Evolutionary conservation across 2,888 invertebrate species (phyloP).

Genomic region (Tortrix viridana): DNA sequence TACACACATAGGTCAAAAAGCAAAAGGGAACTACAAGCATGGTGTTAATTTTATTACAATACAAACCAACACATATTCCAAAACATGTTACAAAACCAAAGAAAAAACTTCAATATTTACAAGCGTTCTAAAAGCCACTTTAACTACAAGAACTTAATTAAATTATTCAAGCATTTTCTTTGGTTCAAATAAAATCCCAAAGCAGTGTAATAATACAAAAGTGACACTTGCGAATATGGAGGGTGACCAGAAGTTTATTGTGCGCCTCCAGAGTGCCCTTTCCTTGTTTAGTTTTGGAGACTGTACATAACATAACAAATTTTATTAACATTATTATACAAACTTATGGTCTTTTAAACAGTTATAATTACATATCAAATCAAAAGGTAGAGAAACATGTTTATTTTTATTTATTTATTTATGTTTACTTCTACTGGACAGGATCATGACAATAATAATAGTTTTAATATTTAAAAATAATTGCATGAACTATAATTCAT

Average conservation of each 20-base stretch:
- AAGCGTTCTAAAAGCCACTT: slow-evolving; percentile 11
- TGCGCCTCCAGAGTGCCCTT: slow-evolving; percentile 83
- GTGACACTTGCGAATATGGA: slow-evolving; percentile 83
- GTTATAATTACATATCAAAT: no score
- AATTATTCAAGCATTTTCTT: slow-evolving; percentile 65
- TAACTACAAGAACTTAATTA: background rate
- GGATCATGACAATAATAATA: background rate
- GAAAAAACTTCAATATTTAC: slow-evolving; percentile 63
- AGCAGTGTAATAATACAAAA: slow-evolving; percentile 58
- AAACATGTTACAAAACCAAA: slow-evolving; percentile 75
- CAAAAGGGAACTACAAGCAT: slow-evolving; percentile 37
- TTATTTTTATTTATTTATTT: no score
- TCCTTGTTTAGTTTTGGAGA: slow-evolving; percentile 80
- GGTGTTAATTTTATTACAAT: slow-evolving; percentile 12
- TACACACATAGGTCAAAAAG: background rate
- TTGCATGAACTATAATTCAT: background rate
- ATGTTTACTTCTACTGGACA: no score
- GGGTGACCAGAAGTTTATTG: slow-evolving; percentile 84
- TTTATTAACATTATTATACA: slow-evolving; percentile 40
- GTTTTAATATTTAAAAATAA: background rate
- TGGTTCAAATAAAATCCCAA: slow-evolving; percentile 48
- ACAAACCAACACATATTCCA: slow-evolving; percentile 36
- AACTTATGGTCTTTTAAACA: background rate
- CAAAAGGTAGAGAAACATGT: no score
- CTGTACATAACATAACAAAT: slow-evolving; percentile 61